Conservation (phyloP, 30 jellyfish, hydroid and myxozoan genomes). For the Rhopilema esculentum region DNA sequence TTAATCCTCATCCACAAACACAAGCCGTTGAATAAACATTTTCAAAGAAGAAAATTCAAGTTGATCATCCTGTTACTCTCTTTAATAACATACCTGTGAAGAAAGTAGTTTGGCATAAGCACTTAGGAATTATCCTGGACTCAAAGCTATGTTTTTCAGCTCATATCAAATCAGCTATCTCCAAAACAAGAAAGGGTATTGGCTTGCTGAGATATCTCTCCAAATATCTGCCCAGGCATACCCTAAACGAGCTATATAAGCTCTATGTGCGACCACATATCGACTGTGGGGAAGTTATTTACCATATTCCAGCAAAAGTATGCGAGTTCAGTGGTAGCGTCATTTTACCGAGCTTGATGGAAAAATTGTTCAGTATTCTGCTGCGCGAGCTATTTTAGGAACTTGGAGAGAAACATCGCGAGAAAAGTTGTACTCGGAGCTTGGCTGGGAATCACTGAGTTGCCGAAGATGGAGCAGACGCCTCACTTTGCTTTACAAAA, state of each 20-base stretch:
- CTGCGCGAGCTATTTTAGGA: background rate
- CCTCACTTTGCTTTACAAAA: slow-evolving; percentile 3
- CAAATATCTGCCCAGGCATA: slow-evolving; percentile 46
- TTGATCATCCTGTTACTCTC: slow-evolving; percentile 35
- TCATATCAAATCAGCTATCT: slow-evolving; percentile 43
- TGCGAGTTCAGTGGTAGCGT: background rate
- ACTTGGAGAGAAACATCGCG: slow-evolving; percentile 14
- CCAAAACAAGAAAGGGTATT: slow-evolving; percentile 43
- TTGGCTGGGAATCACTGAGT: too few species aligned
- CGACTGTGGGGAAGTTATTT: slow-evolving; percentile 30
- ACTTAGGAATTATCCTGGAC: slow-evolving; percentile 49
- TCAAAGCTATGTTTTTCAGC: slow-evolving; percentile 53
- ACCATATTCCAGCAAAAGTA: background rate
- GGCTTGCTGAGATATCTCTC: slow-evolving; percentile 65
- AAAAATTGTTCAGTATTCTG: slow-evolving; percentile 12
- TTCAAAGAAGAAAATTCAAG: slow-evolving; percentile 20
- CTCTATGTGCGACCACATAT: slow-evolving; percentile 19
- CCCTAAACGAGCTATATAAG: slow-evolving; percentile 22
- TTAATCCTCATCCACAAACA: slow-evolving; percentile 67
- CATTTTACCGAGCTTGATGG: background rate
- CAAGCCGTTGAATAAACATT: slow-evolving; percentile 28
- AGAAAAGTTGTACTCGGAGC: too few species aligned
- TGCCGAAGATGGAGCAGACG: too few species aligned
- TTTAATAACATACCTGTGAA: slow-evolving; percentile 38
- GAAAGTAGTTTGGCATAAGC: slow-evolving; percentile 8